Evolutionary conservation across 2,797 vertebrate genomes (phyloP).

Genomic region (Coluber constrictor): DNA sequence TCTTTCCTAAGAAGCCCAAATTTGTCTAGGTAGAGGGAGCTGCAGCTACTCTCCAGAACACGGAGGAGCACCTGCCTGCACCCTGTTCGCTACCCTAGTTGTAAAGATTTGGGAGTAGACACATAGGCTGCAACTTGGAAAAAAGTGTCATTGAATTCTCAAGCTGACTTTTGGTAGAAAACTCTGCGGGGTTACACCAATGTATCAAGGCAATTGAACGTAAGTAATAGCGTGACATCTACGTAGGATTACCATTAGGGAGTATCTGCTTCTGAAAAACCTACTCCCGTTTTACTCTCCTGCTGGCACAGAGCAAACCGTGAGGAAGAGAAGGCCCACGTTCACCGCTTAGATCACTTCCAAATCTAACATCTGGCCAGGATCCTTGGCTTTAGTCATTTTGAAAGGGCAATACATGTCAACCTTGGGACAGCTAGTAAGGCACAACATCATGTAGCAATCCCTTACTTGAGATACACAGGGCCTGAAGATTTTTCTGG

Average conservation of each 20-base stretch:
- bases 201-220: not conserved
- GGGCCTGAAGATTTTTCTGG: not conserved
- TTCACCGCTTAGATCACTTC: not conserved
- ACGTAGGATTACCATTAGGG: too few relatives aligned
- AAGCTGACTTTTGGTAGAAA: not conserved
- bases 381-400: not conserved
- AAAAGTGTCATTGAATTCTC: not conserved
- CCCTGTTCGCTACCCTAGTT: conserved; percentile 30
- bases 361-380: not conserved
- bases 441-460: not conserved
- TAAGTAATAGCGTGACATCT: not conserved
- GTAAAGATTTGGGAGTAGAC: not conserved
- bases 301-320: not conserved
- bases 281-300: not conserved
- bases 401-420: not conserved
- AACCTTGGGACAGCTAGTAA: not conserved
- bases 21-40: rapidly evolving
- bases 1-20: not conserved
- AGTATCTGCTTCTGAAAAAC: not conserved
- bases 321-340: not conserved
- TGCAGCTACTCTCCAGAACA: not conserved
- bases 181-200: not conserved
- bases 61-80: rapidly evolving
- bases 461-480: not conserved
- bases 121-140: not conserved